These are phyloP conservation scores for Pelosia muscerda DNA, from an alignment of 2,888 invertebrate genomes.

Conservation along the genomic window DNA sequence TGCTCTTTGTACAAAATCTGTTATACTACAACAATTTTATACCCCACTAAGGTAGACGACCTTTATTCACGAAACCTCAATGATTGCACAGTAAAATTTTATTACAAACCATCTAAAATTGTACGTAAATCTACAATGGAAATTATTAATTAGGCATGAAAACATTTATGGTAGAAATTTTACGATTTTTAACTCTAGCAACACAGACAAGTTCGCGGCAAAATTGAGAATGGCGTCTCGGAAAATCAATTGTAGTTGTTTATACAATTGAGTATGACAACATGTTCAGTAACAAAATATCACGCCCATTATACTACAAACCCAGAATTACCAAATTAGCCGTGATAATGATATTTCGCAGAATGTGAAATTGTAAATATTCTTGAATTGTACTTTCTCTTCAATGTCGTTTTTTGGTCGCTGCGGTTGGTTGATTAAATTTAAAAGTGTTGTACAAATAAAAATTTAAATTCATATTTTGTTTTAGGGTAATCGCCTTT, in stretches of 20 bases:
- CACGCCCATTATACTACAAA: conserved; percentile 66
- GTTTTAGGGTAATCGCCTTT: conserved; percentile 39
- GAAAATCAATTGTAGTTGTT: conserved; percentile 32
- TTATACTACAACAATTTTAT: conserved; percentile 29
- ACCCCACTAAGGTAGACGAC: conserved; percentile 38
- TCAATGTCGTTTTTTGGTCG: conserved; percentile 70
- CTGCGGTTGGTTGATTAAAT: conserved; percentile 51
- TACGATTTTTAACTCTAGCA: conserved; percentile 18
- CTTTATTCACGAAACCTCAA: conserved; percentile 30
- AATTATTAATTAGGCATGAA: conserved; percentile 57
- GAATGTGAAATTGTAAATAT: conserved; percentile 61
- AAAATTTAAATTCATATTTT: conserved; percentile 54
- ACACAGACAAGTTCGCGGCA: conserved; percentile 21
- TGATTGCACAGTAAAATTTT: conserved; percentile 43
- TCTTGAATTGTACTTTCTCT: conserved; percentile 78
- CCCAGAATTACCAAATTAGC: conserved; percentile 69
- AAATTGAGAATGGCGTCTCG: conserved; percentile 32
- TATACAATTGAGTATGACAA: conserved; percentile 64
- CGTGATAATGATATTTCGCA: conserved; percentile 72
- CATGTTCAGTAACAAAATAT: conserved; percentile 65
- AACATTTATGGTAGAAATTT: conserved; percentile 29
- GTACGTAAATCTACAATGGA: conserved; percentile 51
- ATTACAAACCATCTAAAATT: conserved; percentile 43
- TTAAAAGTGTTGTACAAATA: conserved; percentile 32
- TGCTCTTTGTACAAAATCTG: conserved; percentile 32